Evolutionary conservation across 2,888 invertebrate genomes (phyloP).

Genomic region (Tupiocoris notatus): DNA sequence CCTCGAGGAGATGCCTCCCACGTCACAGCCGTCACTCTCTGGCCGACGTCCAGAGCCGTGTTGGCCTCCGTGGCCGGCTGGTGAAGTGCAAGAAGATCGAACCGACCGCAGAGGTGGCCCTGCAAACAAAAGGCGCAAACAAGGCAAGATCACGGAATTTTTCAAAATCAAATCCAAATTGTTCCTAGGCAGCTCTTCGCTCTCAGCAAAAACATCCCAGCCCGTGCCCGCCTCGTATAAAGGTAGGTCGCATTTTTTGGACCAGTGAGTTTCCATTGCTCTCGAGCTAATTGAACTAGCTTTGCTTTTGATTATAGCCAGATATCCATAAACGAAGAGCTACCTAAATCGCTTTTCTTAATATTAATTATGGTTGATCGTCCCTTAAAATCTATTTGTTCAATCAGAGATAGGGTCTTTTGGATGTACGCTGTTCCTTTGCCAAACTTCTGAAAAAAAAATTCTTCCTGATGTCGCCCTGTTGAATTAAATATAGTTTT

Average conservation of each 20-base stretch:
- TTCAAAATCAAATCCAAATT: conserved; percentile 78
- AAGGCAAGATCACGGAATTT: conserved; percentile 70
- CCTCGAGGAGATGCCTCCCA: conserved; percentile 54
- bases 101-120: too few relatives aligned
- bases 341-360: too few relatives aligned
- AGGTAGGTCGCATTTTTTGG: not conserved
- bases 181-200: conserved; percentile 16
- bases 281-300: too few relatives aligned
- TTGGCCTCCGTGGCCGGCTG: conserved; percentile 16
- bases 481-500: too few relatives aligned
- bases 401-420: too few relatives aligned
- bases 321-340: too few relatives aligned
- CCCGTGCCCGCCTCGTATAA: not conserved
- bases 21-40: conserved; percentile 8
- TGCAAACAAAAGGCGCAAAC: conserved; percentile 38
- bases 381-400: too few relatives aligned
- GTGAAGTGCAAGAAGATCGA: not conserved
- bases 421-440: too few relatives aligned
- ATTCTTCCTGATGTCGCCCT: too few relatives aligned
- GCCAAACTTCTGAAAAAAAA: too few relatives aligned
- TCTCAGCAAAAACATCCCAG: not conserved
- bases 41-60: conserved; percentile 41
- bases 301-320: too few relatives aligned
- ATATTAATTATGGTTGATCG: too few relatives aligned
- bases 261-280: not conserved